Conservation (phyloP, 2,888 invertebrate genomes). For the Parochlus steinenii region DNA sequence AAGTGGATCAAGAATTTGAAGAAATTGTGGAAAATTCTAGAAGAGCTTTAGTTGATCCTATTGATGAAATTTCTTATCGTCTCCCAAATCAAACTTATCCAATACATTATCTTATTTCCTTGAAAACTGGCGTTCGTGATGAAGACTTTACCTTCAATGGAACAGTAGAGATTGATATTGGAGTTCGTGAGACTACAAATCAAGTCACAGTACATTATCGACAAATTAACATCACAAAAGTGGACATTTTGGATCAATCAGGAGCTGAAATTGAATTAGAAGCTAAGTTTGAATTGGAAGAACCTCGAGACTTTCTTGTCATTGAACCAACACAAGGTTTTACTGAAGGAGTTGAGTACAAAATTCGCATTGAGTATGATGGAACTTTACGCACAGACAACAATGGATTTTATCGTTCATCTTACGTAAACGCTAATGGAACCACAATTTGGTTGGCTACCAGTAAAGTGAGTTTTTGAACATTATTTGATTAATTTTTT, state of each 20-base stretch:
- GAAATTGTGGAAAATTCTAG: too few relatives aligned
- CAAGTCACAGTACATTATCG: slow-evolving; percentile 4
- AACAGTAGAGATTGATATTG: slow-evolving; percentile 3
- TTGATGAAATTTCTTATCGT: slow-evolving; percentile 3
- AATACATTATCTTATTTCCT: slow-evolving; percentile 3
- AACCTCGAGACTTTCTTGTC: slow-evolving; percentile 1
- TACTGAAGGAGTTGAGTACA: neutral
- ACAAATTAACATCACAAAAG: neutral
- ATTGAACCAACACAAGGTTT: neutral
- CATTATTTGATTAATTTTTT: too few relatives aligned
- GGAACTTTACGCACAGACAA: slow-evolving; percentile 1
- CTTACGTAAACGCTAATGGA: neutral
- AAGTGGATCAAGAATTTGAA: too few relatives aligned
- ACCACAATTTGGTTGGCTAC: slow-evolving; percentile 27
- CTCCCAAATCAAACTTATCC: slow-evolving; percentile 8
- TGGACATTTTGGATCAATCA: too few relatives aligned
- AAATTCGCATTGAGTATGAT: neutral
- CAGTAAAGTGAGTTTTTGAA: too few relatives aligned
- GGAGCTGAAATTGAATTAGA: neutral
- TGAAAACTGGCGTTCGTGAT: slow-evolving; percentile 1
- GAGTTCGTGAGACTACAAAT: slow-evolving; percentile 1
- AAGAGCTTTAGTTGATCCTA: too few relatives aligned
- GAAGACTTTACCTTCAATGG: slow-evolving; percentile 2
- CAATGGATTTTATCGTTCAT: slow-evolving; percentile 3
- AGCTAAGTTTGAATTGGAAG: neutral